These are phyloP conservation scores for Lagopus muta DNA, from an alignment of 2,113 vertebrate species.

Conservation along the genomic window DNA sequence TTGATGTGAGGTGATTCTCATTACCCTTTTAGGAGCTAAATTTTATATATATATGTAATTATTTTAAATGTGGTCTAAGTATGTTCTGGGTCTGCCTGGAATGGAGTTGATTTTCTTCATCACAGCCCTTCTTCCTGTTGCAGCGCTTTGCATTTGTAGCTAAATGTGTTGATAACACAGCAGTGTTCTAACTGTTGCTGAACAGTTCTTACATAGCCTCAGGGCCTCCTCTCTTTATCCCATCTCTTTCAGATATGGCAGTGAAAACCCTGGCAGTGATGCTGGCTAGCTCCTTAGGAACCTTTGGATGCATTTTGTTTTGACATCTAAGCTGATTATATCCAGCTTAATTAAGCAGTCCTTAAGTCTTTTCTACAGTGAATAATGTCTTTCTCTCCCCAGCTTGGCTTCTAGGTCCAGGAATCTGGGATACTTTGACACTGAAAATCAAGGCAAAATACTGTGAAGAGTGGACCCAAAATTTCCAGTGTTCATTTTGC, in stretches of 20 bases:
- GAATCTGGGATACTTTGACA: background rate
- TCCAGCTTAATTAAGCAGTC: background rate
- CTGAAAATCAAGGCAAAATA: background rate
- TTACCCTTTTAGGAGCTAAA: background rate
- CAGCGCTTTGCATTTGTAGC: background rate
- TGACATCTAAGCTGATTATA: background rate
- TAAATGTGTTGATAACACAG: fast-evolving
- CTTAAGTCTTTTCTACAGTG: background rate
- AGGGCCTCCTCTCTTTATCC: background rate
- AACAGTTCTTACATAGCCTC: background rate
- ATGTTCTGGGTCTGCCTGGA: background rate
- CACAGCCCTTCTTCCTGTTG: background rate
- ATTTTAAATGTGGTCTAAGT: background rate
- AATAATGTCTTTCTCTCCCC: background rate
- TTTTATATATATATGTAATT: background rate
- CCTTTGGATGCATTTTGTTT: background rate
- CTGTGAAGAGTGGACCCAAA: background rate
- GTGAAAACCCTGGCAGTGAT: background rate
- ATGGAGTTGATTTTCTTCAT: background rate
- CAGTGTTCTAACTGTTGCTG: background rate
- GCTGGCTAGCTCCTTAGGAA: background rate
- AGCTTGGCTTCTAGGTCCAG: background rate
- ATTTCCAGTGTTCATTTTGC: background rate
- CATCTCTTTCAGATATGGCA: background rate
- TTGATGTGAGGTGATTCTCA: background rate